A percentile compares a stretch with the other conserved stretches of the same genome.
Evolutionary conservation across 2,888 invertebrate genomes (phyloP).

Genomic region (Dyspetes luteomarginatus): DNA sequence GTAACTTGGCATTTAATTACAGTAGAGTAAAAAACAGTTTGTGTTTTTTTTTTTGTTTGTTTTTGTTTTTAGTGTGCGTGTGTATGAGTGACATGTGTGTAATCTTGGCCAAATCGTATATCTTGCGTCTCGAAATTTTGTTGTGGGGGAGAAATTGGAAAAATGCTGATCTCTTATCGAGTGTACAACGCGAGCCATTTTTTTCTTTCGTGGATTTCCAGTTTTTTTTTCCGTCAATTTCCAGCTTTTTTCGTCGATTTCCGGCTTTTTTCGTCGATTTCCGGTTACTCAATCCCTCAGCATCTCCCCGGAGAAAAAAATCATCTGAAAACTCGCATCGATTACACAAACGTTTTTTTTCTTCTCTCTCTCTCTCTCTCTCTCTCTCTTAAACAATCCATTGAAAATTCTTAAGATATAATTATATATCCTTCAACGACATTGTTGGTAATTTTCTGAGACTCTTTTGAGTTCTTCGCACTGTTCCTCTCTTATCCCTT

Average conservation of each 20-base stretch:
- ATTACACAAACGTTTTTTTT: slow-evolving; percentile 18
- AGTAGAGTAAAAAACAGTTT: slow-evolving; percentile 69
- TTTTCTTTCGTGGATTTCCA: not conserved
- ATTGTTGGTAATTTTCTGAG: slow-evolving; percentile 8
- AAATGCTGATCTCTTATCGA: not conserved
- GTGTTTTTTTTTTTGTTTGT: slow-evolving; percentile 31
- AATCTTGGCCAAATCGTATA: slow-evolving; percentile 40
- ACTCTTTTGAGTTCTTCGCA: not conserved
- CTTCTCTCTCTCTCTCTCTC: not conserved
- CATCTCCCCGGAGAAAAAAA: slow-evolving; percentile 29
- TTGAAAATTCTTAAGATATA: not conserved
- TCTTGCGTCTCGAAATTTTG: slow-evolving; percentile 19
- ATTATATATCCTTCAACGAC: not conserved
- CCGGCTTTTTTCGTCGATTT: not conserved
- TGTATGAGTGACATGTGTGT: slow-evolving; percentile 32
- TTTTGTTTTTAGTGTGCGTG: slow-evolving; percentile 44
- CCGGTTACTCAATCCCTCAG: too few species aligned
- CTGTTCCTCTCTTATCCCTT: not conserved
- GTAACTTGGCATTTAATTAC: slow-evolving; percentile 68
- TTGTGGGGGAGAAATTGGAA: slow-evolving; percentile 29
- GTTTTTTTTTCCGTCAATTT: not conserved
- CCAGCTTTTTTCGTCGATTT: too few species aligned
- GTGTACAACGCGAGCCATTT: not conserved
- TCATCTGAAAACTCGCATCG: slow-evolving; percentile 20
- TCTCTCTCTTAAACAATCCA: not conserved